Conservation (phyloP, 2,113 vertebrate species). For the Clarias macrocephalus region DNA sequence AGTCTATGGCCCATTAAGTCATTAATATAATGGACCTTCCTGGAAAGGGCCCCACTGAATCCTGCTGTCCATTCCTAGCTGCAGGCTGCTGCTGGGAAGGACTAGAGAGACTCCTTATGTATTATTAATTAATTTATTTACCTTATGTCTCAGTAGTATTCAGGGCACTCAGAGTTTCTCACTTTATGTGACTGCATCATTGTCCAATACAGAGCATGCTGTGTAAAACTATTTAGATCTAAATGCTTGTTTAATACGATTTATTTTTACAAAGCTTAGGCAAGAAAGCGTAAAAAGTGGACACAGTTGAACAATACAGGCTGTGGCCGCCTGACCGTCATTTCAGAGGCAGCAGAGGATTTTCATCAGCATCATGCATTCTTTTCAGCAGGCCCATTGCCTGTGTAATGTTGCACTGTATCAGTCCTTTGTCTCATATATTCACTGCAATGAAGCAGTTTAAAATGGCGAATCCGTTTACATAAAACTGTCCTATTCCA, state of each 20-base stretch:
- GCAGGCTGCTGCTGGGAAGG: conserved; percentile 15
- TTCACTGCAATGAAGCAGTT: neutral
- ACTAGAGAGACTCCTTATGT: neutral
- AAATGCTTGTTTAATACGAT: neutral
- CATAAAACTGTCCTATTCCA: neutral
- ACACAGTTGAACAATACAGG: neutral
- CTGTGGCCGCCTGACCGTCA: neutral
- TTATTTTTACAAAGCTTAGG: conserved; percentile 8
- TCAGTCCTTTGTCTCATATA: neutral
- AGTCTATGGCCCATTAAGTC: conserved; percentile 32
- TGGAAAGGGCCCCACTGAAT: conserved; percentile 22
- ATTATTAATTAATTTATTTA: conserved; percentile 16
- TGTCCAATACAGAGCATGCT: neutral
- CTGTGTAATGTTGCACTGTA: neutral
- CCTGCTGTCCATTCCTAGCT: neutral
- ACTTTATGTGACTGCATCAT: neutral
- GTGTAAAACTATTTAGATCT: neutral
- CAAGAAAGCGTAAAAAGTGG: neutral
- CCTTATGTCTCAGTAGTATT: neutral
- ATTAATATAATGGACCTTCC: conserved; percentile 37
- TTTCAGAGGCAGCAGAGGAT: neutral
- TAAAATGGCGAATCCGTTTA: neutral
- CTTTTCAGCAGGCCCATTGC: neutral
- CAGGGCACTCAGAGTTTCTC: neutral
- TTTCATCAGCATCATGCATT: neutral